phyloP scores from a whole-genome alignment of 2,113 vertebrate species.

The Larimichthys polyactis region DNA sequence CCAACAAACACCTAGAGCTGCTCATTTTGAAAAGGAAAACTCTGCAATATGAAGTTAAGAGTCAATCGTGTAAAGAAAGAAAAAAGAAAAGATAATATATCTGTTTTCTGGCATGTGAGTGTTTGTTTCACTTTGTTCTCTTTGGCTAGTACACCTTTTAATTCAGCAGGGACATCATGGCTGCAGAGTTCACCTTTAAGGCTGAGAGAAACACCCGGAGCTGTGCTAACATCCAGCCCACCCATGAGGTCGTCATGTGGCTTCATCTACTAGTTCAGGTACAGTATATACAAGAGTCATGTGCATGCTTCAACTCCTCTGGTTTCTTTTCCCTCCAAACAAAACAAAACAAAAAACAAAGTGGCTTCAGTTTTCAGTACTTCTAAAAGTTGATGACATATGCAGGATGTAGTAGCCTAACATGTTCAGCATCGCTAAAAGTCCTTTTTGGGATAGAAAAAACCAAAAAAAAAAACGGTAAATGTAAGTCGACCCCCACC shows the following conservation, averaged over 20 bases:
- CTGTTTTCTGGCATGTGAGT: neutral
- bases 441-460: constrained; percentile 35
- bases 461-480: neutral
- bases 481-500: neutral
- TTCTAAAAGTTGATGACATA: constrained; percentile 65
- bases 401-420: constrained; percentile 49
- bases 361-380: constrained; percentile 80
- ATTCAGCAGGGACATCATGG: constrained; percentile 5
- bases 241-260: constrained; percentile 47
- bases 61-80: neutral
- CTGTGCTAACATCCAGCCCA: constrained; percentile 55
- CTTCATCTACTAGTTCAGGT: constrained; percentile 49
- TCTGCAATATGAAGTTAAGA: constrained; percentile 41
- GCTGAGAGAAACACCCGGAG: constrained; percentile 34
- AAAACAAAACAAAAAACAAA: constrained; percentile 74
- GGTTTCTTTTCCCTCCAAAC: constrained; percentile 50
- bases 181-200: constrained; percentile 57
- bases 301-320: constrained; percentile 73
- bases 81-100: neutral
- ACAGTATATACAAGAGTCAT: constrained; percentile 78
- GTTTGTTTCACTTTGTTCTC: constrained; percentile 27
- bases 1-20: neutral
- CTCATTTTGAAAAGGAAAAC: constrained; percentile 46
- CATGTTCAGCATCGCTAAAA: constrained; percentile 34
- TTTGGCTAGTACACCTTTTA: constrained; percentile 57